Evolutionary conservation across 2,888 invertebrate genomes (phyloP), one percentile per base, ranked within the genome.

Genomic region (Drosophila fulvimacula): DNA sequence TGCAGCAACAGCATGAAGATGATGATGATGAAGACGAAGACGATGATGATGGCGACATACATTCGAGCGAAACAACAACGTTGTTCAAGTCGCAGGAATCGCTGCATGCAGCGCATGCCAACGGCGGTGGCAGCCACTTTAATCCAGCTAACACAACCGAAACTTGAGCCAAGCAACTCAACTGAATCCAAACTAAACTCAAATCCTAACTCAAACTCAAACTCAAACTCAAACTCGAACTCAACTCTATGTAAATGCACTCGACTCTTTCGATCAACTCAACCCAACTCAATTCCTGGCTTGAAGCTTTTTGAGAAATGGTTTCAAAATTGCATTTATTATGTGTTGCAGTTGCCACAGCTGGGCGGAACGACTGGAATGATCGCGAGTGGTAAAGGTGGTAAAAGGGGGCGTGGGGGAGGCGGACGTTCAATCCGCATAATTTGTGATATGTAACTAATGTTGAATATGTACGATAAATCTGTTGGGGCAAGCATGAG

Each of bases 11-110:
- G n/a, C n/a, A 41, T 0, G 58, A 42, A 0, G 63, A 58, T 0
- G 36, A 58, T 1, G 60, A 60, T 0, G 61, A 62, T 0, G 72
- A 59, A 0, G 66, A 70, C 0, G 71, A 76, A 0, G 78, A 76
- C 0, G 82, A 82, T 0, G 77, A 80, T 0, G 83, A 86, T 9
- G 76, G 69, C 3, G 82, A 82, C 7, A 15, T 87, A 42, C 88
- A 84, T 41, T 88, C 81, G 7, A 85, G 79, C 38, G 84, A 88
- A 52, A 85, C 88, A 39, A 88, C 85, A 2, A 85, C 88, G 17
- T 56, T 88, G 34, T 80, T 88, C 64, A 85, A 67, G 49, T 82
- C 88, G 11, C 69, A 87, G 63, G 70, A 77, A 7, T 83, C 82
- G 6, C 34, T 81, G 49, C 79, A 86, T 30, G 55, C 41, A 11